Conservation (phyloP, 2,888 invertebrate genomes). For the Acleris emargana region DNA sequence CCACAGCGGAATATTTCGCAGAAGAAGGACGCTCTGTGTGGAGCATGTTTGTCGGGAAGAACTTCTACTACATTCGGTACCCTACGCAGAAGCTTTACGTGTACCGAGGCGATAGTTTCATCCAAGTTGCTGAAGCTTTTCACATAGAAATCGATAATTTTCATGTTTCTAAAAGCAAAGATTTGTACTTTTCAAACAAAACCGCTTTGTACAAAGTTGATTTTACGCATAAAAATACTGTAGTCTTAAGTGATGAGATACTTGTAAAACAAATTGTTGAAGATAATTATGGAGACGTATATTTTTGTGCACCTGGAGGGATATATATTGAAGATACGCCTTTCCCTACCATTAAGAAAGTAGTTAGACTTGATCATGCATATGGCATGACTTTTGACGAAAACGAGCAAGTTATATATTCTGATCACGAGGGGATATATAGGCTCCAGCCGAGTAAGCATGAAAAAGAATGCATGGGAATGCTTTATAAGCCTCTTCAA, state of each 20-base stretch:
- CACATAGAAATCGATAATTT: constrained; percentile 67
- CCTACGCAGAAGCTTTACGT: constrained; percentile 64
- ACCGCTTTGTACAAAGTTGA: constrained; percentile 72
- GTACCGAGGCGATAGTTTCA: constrained; percentile 58
- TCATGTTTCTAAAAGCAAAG: constrained; percentile 58
- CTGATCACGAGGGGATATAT: constrained; percentile 61
- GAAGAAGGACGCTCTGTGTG: constrained; percentile 71
- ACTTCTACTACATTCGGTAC: constrained; percentile 74
- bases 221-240: constrained; percentile 44
- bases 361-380: constrained; percentile 57
- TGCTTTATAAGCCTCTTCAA: constrained; percentile 39
- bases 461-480: constrained; percentile 49
- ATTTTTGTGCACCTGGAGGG: constrained; percentile 61
- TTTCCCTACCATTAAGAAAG: constrained; percentile 51
- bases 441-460: constrained; percentile 55
- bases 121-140: constrained; percentile 59
- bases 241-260: constrained; percentile 58
- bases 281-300: constrained; percentile 67
- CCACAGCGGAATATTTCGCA: constrained; percentile 64
- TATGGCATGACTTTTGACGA: constrained; percentile 70
- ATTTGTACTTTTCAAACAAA: constrained; percentile 68
- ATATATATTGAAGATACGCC: constrained; percentile 69
- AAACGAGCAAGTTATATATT: constrained; percentile 62
- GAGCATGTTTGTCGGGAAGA: constrained; percentile 62
- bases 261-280: constrained; percentile 63